Base-by-base conservation (phyloP, 1,140 invertebrate species). In the Trialeurodes vaporariorum region DNA sequence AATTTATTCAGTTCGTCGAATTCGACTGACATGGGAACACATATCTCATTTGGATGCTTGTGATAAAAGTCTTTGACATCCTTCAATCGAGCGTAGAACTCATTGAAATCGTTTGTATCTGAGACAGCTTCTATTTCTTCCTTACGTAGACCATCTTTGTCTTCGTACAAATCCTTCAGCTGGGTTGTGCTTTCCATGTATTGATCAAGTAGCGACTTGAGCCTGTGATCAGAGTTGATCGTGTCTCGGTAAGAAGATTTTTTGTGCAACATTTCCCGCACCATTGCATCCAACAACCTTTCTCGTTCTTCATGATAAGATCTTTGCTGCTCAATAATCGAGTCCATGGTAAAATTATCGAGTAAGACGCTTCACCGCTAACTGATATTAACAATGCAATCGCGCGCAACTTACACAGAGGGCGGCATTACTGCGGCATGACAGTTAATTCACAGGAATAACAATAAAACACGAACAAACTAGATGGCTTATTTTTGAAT, bases 281-380 rank as follows among this genome's bases (percentile, higher is more conserved):
- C 92, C 91, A 98, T 97, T 2, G 92, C 86, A 76, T 98, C 96
- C 75, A 96, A 86, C 1, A 98, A 81, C 59, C 97, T 83, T 77
- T 99, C 98, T 67, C 95, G 84, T 80, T 99, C 96, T 82, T 99
- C 98, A 81, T 99, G 98, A 79, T 93, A 96, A 64, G 93, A 86
- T 70, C 98, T 82, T 81, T 99, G 96, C 75, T 97, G 94, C 78
- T 99, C 98, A 70, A 99, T 82, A 73, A 99, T 87, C 25, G 96
- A 96, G 79, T 99, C 97, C 96, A 99, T 99, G 58, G n/a, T n/a
- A n/a, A n/a, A n/a, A n/a, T n/a, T n/a, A n/a, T n/a, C n/a, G n/a
- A n/a, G n/a, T n/a, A n/a, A n/a, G n/a, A n/a, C n/a, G n/a, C n/a
- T n/a, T n/a, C n/a, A n/a, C n/a, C n/a, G n/a, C n/a, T n/a, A n/a